These are phyloP conservation scores for Ammodytes dubius DNA, from an alignment of 2,113 vertebrate genomes.

Conservation along the genomic window DNA sequence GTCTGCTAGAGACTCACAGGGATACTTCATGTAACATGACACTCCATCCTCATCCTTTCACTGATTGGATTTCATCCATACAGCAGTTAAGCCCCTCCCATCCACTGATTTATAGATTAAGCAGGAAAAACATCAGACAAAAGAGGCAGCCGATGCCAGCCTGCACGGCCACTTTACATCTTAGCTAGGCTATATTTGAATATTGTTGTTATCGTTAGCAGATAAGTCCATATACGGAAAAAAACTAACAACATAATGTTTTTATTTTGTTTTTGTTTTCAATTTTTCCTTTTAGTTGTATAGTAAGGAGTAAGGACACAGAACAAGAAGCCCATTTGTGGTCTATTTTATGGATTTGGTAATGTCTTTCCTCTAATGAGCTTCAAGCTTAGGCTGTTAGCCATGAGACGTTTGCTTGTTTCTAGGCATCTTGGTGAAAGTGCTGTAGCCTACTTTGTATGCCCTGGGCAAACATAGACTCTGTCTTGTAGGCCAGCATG, in stretches of 20 bases:
- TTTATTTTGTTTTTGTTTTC: too few relatives aligned
- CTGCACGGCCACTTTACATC: background rate
- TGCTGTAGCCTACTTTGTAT: slow-evolving; percentile 53
- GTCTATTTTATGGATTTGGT: background rate
- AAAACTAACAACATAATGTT: too few relatives aligned
- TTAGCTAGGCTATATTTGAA: background rate
- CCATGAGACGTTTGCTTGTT: slow-evolving; percentile 18
- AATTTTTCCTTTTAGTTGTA: background rate
- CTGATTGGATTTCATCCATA: slow-evolving; percentile 61
- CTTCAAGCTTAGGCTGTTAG: background rate
- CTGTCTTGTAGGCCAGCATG: slow-evolving; percentile 25
- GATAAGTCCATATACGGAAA: background rate
- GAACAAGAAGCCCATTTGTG: background rate
- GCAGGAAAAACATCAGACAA: slow-evolving; percentile 36
- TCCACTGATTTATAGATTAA: slow-evolving; percentile 21
- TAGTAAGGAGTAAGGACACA: background rate
- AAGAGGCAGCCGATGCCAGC: slow-evolving; percentile 22
- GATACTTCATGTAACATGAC: slow-evolving; percentile 60
- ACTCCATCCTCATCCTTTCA: slow-evolving; percentile 42
- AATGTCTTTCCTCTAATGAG: slow-evolving; percentile 12
- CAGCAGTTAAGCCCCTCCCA: slow-evolving; percentile 40
- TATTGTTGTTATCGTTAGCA: background rate
- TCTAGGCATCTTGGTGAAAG: slow-evolving; percentile 4
- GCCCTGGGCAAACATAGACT: slow-evolving; percentile 34
- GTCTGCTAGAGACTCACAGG: slow-evolving; percentile 35